phyloP scores from a whole-genome alignment of 2,797 vertebrate species.

The Simalia tracyae region DNA sequence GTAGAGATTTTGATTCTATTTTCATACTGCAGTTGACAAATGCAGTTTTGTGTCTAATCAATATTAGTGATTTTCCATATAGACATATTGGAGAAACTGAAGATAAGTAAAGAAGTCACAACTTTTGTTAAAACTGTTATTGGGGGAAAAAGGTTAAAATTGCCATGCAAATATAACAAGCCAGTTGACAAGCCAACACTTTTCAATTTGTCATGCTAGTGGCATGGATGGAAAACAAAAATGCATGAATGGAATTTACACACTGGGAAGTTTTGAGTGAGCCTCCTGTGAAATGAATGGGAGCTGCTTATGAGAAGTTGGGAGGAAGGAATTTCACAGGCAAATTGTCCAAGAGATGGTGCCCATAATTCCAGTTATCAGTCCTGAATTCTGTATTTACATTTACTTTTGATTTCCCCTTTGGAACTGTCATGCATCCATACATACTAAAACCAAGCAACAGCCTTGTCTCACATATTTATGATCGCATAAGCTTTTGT shows the following conservation, averaged over 20 bases:
- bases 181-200: background rate
- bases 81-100: background rate
- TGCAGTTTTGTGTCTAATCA: background rate
- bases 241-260: no score
- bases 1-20: background rate
- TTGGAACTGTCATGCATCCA: background rate
- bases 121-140: background rate
- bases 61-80: background rate
- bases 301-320: background rate
- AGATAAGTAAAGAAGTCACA: background rate
- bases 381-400: no score
- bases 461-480: background rate
- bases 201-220: background rate
- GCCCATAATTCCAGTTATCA: background rate
- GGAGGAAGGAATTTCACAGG: background rate
- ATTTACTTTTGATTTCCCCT: background rate
- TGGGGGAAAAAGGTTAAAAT: background rate
- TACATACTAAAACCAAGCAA: background rate
- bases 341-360: background rate
- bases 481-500: background rate
- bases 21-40: background rate
- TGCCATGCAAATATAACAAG: background rate
- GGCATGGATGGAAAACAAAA: background rate
- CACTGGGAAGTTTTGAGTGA: background rate
- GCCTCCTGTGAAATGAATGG: background rate